phyloP scores from a whole-genome alignment of 2,797 vertebrate genomes.

The Chiroxiphia lanceolata region DNA sequence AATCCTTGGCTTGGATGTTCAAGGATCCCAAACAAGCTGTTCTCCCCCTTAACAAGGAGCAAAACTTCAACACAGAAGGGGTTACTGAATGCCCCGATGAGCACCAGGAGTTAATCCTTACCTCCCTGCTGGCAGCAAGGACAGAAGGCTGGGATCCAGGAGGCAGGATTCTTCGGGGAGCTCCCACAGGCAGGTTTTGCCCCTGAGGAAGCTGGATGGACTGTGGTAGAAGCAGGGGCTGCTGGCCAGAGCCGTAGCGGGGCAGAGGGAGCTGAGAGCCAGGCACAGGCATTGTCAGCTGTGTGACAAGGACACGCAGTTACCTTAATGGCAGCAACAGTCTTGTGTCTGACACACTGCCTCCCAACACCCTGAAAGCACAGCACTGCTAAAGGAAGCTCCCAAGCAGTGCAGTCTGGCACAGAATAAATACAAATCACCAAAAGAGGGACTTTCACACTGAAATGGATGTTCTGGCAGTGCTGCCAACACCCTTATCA shows the following conservation, averaged over 20 bases:
- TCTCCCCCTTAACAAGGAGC: neutral
- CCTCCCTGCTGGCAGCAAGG: slow-evolving; percentile 91
- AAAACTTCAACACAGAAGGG: neutral
- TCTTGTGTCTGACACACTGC: neutral
- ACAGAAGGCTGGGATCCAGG: slow-evolving; percentile 90
- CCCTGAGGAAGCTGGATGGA: slow-evolving; percentile 97
- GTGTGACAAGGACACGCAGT: slow-evolving; percentile 33
- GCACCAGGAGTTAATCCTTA: slow-evolving; percentile 57
- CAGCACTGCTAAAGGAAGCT: neutral
- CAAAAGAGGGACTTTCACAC: neutral
- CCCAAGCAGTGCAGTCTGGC: neutral
- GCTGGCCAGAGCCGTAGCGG: slow-evolving; percentile 95
- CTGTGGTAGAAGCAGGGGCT: slow-evolving; percentile 94
- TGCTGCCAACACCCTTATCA: neutral
- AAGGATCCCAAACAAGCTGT: slow-evolving; percentile 8
- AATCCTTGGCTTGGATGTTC: slow-evolving; percentile 1
- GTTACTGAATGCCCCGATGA: neutral
- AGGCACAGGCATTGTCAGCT: slow-evolving; percentile 96
- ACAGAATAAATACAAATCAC: neutral
- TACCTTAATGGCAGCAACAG: neutral
- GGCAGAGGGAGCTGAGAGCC: slow-evolving; percentile 89
- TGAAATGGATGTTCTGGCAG: neutral
- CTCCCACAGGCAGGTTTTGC: slow-evolving; percentile 93
- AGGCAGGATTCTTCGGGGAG: slow-evolving; percentile 89
- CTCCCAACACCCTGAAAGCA: neutral